These are phyloP conservation scores for Arbacia lixula DNA, from an alignment of 53 echinoderm and acorn worm genomes.

Conservation along the genomic window DNA sequence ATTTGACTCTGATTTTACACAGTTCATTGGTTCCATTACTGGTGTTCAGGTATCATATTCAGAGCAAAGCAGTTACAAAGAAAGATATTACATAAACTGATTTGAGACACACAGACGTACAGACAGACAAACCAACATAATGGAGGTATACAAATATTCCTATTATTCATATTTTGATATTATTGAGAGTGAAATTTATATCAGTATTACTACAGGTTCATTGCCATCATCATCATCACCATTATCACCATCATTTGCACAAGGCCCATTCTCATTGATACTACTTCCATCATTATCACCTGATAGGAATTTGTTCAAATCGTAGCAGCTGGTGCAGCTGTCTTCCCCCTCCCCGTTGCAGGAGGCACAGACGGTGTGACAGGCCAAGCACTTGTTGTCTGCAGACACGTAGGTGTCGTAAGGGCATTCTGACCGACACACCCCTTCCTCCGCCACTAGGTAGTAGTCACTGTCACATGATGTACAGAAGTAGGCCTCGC, in stretches of 20 bases:
- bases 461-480: conserved; percentile 60
- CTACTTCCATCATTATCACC: background rate
- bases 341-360: conserved; percentile 48
- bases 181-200: no score
- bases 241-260: background rate
- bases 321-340: conserved; percentile 64
- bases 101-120: no score
- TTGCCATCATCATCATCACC: background rate
- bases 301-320: conserved; percentile 18
- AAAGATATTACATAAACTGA: no score
- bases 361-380: conserved; percentile 58
- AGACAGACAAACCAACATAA: no score
- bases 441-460: conserved; percentile 8
- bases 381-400: conserved; percentile 13
- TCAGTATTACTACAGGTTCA: background rate
- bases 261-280: background rate
- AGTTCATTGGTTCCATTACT: no score
- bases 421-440: conserved; percentile 71
- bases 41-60: no score
- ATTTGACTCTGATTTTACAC: no score
- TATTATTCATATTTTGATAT: no score
- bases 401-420: conserved; percentile 41
- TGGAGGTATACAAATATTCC: no score
- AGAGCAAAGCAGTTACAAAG: no score
- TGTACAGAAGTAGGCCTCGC: conserved; percentile 56